These are phyloP conservation scores for Raja brachyura DNA, from an alignment of 2,113 vertebrate species.

Conservation along the genomic window DNA sequence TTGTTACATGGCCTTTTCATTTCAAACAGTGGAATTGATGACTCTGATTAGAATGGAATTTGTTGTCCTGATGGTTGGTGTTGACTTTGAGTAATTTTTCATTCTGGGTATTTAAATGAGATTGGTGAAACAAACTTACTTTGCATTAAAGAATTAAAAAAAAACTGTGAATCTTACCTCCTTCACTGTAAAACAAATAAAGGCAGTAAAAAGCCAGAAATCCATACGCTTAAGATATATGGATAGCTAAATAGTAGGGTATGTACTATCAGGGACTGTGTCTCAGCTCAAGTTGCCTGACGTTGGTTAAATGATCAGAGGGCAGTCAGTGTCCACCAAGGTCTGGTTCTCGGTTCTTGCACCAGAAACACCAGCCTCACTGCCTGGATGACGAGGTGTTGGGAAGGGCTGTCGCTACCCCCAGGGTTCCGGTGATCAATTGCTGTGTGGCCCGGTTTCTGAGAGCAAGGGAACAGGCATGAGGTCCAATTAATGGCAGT, in stretches of 20 bases:
- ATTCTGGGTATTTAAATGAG: not conserved
- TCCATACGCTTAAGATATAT: not conserved
- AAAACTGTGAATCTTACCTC: not conserved
- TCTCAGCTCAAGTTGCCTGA: not conserved
- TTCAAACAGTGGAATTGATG: not conserved
- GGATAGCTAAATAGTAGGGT: not conserved
- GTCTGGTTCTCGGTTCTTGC: no score
- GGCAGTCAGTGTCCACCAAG: no score
- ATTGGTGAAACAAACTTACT: not conserved
- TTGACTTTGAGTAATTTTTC: not conserved
- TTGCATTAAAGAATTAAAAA: not conserved
- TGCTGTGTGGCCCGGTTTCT: no score
- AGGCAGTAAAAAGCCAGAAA: not conserved
- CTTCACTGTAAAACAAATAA: no score
- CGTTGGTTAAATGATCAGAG: not conserved
- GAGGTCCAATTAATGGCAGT: no score
- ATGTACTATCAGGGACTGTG: no score
- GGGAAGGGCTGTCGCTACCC: no score
- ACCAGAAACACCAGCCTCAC: no score
- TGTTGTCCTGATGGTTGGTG: not conserved
- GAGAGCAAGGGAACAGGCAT: no score
- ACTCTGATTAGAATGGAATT: not conserved
- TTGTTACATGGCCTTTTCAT: not conserved
- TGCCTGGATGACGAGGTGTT: no score
- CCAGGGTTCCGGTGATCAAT: no score